These are phyloP conservation scores for Eupithecia insigniata DNA, from an alignment of 2,888 invertebrate genomes.

Conservation along the genomic window DNA sequence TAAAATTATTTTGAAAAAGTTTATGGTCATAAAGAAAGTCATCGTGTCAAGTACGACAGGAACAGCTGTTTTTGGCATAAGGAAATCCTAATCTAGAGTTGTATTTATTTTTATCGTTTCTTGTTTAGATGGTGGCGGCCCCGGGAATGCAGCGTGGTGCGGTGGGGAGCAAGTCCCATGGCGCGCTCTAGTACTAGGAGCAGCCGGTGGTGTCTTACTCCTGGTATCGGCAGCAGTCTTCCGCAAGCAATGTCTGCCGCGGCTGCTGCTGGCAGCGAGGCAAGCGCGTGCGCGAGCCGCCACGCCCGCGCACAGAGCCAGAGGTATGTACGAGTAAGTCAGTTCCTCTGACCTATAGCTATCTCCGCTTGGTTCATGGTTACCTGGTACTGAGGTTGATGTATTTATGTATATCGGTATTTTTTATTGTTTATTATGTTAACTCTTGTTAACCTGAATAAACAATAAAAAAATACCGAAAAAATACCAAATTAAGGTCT, in stretches of 20 bases:
- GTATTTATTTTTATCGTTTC: neutral
- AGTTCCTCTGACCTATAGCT: neutral
- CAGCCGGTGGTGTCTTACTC: constrained; percentile 76
- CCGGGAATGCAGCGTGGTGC: constrained; percentile 52
- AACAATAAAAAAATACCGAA: no score
- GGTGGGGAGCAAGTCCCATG: constrained; percentile 79
- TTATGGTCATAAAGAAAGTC: neutral
- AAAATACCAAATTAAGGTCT: no score
- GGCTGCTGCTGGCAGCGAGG: constrained; percentile 69
- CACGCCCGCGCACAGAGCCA: constrained; percentile 67
- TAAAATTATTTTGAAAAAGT: neutral
- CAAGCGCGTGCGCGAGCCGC: constrained; percentile 68
- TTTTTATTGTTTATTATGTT: no score
- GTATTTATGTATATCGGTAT: neutral
- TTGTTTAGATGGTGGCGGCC: constrained; percentile 40
- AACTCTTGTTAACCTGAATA: no score
- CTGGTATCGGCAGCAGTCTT: constrained; percentile 77
- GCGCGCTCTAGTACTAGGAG: constrained; percentile 82
- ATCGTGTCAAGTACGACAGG: neutral
- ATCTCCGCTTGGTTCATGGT: neutral
- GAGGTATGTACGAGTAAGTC: constrained; percentile 56
- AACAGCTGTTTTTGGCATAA: neutral
- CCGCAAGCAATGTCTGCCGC: constrained; percentile 78
- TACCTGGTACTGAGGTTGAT: neutral
- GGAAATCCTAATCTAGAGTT: neutral